These are phyloP conservation scores for Helarctos malayanus DNA, from an alignment of 2,797 vertebrate genomes.

Conservation along the genomic window DNA sequence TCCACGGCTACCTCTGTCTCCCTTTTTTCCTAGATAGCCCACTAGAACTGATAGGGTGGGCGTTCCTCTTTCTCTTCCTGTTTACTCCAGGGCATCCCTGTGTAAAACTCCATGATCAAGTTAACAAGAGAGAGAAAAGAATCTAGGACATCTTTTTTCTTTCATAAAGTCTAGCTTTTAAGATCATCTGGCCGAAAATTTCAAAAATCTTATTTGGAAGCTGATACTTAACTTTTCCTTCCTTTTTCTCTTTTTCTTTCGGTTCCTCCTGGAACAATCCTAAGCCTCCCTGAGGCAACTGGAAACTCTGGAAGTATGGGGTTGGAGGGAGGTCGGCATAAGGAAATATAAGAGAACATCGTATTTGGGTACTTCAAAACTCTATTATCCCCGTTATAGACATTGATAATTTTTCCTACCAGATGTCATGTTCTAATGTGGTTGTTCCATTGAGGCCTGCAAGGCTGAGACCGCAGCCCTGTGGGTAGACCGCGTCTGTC, in stretches of 20 bases:
- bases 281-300: slow-evolving; percentile 4
- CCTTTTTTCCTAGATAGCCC: too few relatives aligned
- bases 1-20: neutral
- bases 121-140: neutral
- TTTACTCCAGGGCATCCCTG: neutral
- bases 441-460: neutral
- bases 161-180: neutral
- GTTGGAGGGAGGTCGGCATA: neutral
- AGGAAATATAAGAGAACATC: neutral
- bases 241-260: neutral
- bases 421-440: neutral
- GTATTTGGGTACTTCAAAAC: neutral
- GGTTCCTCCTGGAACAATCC: neutral
- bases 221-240: neutral
- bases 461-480: slow-evolving; percentile 48
- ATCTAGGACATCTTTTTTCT: neutral
- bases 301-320: neutral
- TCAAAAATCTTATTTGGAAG: slow-evolving; percentile 19
- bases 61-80: neutral
- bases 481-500: slow-evolving; percentile 70
- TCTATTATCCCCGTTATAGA: neutral
- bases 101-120: neutral
- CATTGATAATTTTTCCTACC: neutral
- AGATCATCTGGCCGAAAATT: neutral
- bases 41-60: neutral